Base-by-base conservation (phyloP, 2,797 vertebrate species). In the Siniperca scherzeri region DNA sequence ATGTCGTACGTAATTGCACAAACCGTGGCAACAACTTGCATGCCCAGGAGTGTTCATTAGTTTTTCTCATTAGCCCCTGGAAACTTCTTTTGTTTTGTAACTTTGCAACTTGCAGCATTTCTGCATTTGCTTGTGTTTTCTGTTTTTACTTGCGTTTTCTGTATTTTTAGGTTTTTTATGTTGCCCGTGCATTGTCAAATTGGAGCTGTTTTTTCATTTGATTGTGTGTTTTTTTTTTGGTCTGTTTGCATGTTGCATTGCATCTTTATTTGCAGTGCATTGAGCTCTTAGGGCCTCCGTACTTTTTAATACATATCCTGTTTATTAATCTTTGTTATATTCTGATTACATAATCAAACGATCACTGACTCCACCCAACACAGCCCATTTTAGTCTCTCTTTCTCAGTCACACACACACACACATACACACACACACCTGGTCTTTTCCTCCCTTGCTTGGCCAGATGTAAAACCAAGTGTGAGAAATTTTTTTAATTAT, bases 401-500 rank as follows among this genome's bases (percentile, higher is more conserved):
- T 17, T 25, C 42, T 56, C 22, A 48, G 65, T 65, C n/a, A 36
- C 64, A 30, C 77, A 62, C 71, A 62, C 27, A 69, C 84, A 74
- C 75, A 57, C 64, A 65, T 59, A 78, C 70, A 81, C 17, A 75
- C 52, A 81, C 62, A 73, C 65, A 57, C 72, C 70, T 74, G 77
- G 38, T 79, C 38, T 27, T 75, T 59, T 42, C 36, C 62, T 76
- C 25, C 33, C 12, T 73, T 59, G 46, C 74, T 76, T 55, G 22
- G 74, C 89, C 88, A 93, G 90, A 93, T 90, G 90, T 92, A 92
- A 93, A 91, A 92, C 89, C 84, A 88, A 92, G 86, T 84, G 80
- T 89, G 87, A 90, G 83, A 86, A 86, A 96, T 94, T 91, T 94
- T 94, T 95, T 95, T 94, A 94, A 96, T 96, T 95, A 95, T 93